Evolutionary conservation across 1,140 invertebrate genomes (phyloP), one percentile per base, ranked within the genome.

Genomic region (Drosophila lowei): DNA sequence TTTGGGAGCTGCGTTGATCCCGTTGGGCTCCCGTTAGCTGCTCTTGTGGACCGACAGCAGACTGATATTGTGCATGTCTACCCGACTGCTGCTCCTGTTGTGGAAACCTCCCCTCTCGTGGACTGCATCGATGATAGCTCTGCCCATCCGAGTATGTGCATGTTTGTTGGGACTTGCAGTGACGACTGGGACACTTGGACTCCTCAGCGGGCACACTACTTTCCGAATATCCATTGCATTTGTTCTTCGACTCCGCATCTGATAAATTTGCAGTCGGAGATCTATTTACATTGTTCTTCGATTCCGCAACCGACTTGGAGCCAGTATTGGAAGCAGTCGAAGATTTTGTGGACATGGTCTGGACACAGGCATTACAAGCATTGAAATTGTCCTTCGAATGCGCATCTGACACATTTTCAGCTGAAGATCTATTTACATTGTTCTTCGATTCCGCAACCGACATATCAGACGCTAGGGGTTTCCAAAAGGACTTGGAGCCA

Each of bases 321-420:
- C 48, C 25, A 7, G 71, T 65, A 28, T 59, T 74, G 21, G 53
- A 53, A 5, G 34, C 60, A 1, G 42, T 28, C 6, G 8, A 16
- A 11, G 3, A 9, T 0, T 43, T 54, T 2, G 0, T n/a, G 0
- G 28, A 16, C n/a, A 9, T 13, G 0, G 70, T 46, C 6, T 73
- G 70, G 16, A 46, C 73, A 6, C 47, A 6, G 9, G 34, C 50
- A 15, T 48, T 38, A 13, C 34, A 6, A 16, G 34, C 9, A 18
- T n/a, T n/a, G n/a, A n/a, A n/a, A n/a, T 30, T 30, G 8, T 9
- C 0, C 8, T 30, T 30, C 2, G 25, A 15, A 8, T 21, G 13
- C 1, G 25, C 21, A n/a, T 25, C 23, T 6, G 38, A 28, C 2
- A 5, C 13, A 16, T 13, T 44, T 2, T 5, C 5, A 13, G n/a